phyloP scores from a whole-genome alignment of 2,797 vertebrate genomes.

The Gadopsis marmoratus region DNA sequence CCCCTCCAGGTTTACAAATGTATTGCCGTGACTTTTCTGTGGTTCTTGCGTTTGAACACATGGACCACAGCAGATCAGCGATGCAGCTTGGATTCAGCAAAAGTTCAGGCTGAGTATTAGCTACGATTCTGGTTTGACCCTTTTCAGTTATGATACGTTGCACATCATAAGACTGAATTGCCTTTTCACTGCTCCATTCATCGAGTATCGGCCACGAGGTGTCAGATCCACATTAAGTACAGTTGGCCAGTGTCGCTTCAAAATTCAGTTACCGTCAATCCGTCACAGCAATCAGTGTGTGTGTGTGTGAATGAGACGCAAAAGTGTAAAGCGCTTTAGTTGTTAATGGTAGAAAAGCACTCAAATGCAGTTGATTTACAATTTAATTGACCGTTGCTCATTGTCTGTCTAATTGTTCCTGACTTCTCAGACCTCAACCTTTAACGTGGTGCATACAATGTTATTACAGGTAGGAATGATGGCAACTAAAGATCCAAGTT shows the following conservation, averaged over 20 bases:
- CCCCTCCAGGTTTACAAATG: slow-evolving; percentile 14
- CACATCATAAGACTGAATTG: neutral
- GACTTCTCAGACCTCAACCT: neutral
- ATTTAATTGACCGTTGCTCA: no score
- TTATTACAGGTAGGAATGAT: neutral
- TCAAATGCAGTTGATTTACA: no score
- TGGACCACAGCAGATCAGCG: neutral
- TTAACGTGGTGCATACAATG: neutral
- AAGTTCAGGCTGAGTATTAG: neutral
- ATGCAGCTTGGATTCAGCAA: neutral
- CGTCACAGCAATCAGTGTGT: no score
- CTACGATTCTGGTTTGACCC: neutral
- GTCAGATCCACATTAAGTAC: no score
- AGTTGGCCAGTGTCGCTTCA: no score
- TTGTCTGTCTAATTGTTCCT: neutral
- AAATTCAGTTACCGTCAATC: no score
- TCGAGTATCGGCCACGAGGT: neutral
- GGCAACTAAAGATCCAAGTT: neutral
- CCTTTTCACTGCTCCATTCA: neutral
- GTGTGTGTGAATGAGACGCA: no score
- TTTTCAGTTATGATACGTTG: neutral
- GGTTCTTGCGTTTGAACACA: slow-evolving; percentile 21
- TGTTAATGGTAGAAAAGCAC: no score
- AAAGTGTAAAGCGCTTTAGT: no score
- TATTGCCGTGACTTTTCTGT: slow-evolving; percentile 30